Evolutionary conservation across 2,888 invertebrate species (phyloP).

Genomic region (Caenorhabditis panamensis): DNA sequence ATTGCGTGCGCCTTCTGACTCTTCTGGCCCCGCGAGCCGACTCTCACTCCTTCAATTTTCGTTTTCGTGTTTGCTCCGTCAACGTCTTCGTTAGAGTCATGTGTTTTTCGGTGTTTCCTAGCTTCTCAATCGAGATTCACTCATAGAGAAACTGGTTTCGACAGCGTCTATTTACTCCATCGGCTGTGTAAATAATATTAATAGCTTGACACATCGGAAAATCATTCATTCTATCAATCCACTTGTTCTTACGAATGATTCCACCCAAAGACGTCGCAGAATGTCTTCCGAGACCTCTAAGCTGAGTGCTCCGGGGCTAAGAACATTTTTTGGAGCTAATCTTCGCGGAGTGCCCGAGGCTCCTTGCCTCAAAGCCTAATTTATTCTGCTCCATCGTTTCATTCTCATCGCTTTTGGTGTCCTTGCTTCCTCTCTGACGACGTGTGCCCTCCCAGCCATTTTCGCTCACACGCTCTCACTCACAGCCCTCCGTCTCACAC

Average conservation of each 20-base stretch:
- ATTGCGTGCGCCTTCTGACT: slow-evolving; percentile 16
- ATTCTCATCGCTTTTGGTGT: slow-evolving; percentile 17
- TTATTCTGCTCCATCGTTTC: slow-evolving; percentile 20
- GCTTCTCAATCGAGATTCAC: not conserved
- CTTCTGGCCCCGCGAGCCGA: not conserved
- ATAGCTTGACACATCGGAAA: not conserved
- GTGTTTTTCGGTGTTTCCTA: not conserved
- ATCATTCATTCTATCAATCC: not conserved
- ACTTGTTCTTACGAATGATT: no score
- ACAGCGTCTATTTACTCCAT: not conserved
- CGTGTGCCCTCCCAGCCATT: slow-evolving; percentile 36
- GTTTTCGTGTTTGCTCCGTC: not conserved
- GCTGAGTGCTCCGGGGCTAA: not conserved
- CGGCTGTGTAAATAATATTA: no score
- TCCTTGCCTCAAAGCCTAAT: slow-evolving; percentile 10
- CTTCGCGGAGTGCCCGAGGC: slow-evolving; percentile 6
- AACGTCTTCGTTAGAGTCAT: slow-evolving; percentile 5
- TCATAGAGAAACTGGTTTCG: not conserved
- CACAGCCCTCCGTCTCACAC: slow-evolving; percentile 14
- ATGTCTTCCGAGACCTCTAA: no score
- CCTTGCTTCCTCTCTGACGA: slow-evolving; percentile 28
- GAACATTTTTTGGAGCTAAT: not conserved
- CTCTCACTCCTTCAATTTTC: not conserved
- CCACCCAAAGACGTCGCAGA: no score
- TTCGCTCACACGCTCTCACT: slow-evolving; percentile 46